Evolutionary conservation across 2,888 invertebrate genomes (phyloP).

Genomic region (Cordilura impudica): DNA sequence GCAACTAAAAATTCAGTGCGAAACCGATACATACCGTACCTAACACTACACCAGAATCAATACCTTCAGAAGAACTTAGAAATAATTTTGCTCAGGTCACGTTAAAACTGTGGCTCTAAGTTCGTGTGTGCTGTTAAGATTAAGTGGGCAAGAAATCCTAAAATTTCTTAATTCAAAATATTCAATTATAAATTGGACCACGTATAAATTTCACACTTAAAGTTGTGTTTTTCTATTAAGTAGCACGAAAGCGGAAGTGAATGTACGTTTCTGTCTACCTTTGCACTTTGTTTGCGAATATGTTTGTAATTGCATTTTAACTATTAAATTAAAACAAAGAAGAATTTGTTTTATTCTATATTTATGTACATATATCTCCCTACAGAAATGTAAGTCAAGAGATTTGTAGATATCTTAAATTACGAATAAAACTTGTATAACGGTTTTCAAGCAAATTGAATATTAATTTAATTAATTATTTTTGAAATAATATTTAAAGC

Average conservation of each 20-base stretch:
- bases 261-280: not conserved
- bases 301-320: conserved; percentile 56
- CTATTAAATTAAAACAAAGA: conserved; percentile 49
- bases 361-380: not conserved
- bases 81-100: too few relatives aligned
- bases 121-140: too few relatives aligned
- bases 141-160: too few relatives aligned
- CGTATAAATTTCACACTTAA: not conserved
- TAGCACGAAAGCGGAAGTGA: too few relatives aligned
- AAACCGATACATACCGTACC: too few relatives aligned
- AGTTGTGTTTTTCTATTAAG: not conserved
- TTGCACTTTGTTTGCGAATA: conserved; percentile 11
- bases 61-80: too few relatives aligned
- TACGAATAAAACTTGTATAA: conserved; percentile 25
- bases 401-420: conserved; percentile 42
- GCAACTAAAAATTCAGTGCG: too few relatives aligned
- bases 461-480: conserved; percentile 21
- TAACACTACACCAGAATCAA: too few relatives aligned
- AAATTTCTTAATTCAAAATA: too few relatives aligned
- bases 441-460: not conserved
- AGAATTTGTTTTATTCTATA: not conserved
- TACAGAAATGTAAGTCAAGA: conserved; percentile 46
- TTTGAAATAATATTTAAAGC: conserved; percentile 17
- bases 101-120: too few relatives aligned
- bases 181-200: not conserved